These are phyloP conservation scores for Drosophila navojoa DNA, from an alignment of 1,140 invertebrate species.

Conservation along the genomic window DNA sequence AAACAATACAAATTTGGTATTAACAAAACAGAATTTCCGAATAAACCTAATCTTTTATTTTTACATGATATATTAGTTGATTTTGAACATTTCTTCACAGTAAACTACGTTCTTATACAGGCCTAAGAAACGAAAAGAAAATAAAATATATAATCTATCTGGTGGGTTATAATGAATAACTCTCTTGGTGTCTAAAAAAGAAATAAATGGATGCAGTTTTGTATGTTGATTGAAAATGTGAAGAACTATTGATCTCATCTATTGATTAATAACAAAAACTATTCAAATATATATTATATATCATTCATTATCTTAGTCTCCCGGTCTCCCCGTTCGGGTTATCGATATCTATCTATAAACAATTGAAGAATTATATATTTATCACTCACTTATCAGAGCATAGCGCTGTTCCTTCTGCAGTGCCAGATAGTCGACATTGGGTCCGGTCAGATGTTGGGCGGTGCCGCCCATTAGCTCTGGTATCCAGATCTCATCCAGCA, in stretches of 20 bases:
- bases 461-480: constrained; percentile 83
- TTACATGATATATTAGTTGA: background rate
- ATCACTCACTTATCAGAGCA: constrained; percentile 71
- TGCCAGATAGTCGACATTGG: constrained; percentile 74
- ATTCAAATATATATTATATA: too few species aligned
- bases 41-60: background rate
- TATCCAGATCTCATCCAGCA: constrained; percentile 86
- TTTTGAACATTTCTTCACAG: background rate
- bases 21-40: background rate
- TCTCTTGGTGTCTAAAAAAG: too few species aligned
- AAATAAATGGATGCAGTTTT: too few species aligned
- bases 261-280: too few species aligned
- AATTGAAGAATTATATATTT: background rate
- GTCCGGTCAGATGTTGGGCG: constrained; percentile 59
- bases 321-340: too few species aligned
- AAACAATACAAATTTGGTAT: background rate
- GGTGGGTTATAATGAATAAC: too few species aligned
- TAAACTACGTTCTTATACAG: background rate
- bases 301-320: too few species aligned
- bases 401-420: constrained; percentile 79
- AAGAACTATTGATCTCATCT: too few species aligned
- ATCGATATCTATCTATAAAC: background rate
- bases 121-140: background rate
- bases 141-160: too few species aligned
- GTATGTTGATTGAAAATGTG: too few species aligned